Percentiles rank a stretch among this genome's conserved stretches.
These are phyloP conservation scores for Cirrhinus molitorella DNA, from an alignment of 2,797 vertebrate genomes.

Conservation along the genomic window DNA sequence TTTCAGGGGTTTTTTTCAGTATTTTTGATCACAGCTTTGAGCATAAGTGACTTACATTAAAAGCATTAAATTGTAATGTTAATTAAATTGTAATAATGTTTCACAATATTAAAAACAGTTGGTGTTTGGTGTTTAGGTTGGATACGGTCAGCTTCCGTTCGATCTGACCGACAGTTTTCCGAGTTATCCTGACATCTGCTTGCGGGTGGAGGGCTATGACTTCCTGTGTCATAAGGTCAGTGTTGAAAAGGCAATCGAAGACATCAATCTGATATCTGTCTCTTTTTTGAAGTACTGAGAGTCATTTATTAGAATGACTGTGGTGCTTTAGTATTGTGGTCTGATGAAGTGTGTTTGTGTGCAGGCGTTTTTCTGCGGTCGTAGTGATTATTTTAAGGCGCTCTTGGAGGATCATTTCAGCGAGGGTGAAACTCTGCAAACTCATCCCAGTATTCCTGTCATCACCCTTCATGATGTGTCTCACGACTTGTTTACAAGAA, in stretches of 20 bases:
- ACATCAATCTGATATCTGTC: background rate
- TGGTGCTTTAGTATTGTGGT: background rate
- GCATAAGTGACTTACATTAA: no score
- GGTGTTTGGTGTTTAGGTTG: conserved; percentile 76
- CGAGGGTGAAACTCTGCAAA: conserved; percentile 87
- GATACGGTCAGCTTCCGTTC: conserved; percentile 94
- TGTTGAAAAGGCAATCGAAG: conserved; percentile 12
- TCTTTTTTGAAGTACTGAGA: background rate
- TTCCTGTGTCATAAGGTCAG: conserved; percentile 95
- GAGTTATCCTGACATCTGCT: conserved; percentile 92
- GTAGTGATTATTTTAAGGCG: conserved; percentile 97
- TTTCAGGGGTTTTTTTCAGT: no score
- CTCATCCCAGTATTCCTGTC: conserved; percentile 87
- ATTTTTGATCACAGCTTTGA: no score
- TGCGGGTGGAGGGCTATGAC: conserved; percentile 85
- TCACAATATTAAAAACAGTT: background rate
- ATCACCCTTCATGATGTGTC: conserved; percentile 91
- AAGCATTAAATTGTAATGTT: no score
- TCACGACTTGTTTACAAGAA: conserved; percentile 87
- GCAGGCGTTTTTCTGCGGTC: conserved; percentile 95
- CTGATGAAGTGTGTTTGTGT: conserved; percentile 19
- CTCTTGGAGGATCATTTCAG: conserved; percentile 93
- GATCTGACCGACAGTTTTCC: conserved; percentile 88
- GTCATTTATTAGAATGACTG: background rate
- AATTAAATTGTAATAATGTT: background rate